Percentiles rank a stretch among this genome's conserved stretches.
These are phyloP conservation scores for Troides aeacus DNA, from an alignment of 2,888 invertebrate genomes.

Conservation along the genomic window DNA sequence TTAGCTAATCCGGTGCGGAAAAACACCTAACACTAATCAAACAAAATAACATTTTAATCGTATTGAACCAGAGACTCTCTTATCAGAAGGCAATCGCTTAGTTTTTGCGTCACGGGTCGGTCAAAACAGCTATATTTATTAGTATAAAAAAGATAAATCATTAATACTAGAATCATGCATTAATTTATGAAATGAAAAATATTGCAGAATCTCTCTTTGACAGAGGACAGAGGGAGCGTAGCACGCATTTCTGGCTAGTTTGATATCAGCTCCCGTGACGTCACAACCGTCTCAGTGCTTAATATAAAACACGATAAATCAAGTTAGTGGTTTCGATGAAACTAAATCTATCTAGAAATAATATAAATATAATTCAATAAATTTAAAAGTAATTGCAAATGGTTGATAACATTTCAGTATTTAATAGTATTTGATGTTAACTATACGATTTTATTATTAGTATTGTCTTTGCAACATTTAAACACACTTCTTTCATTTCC, in stretches of 20 bases:
- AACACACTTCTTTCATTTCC: constrained; percentile 1
- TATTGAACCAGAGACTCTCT: too few species aligned
- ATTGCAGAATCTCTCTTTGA: constrained; percentile 66
- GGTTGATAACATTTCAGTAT: neutral
- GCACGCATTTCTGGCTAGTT: constrained; percentile 77
- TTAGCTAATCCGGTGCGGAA: too few species aligned
- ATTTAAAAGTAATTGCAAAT: neutral
- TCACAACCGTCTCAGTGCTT: constrained; percentile 60
- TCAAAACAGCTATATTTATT: too few species aligned
- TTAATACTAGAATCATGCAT: too few species aligned
- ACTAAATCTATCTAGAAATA: constrained; percentile 32
- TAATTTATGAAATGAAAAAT: constrained; percentile 33
- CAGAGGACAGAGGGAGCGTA: constrained; percentile 69
- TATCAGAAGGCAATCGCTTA: too few species aligned
- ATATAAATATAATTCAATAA: constrained; percentile 9
- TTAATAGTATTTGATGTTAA: neutral
- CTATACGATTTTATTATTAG: neutral
- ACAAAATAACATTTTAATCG: too few species aligned
- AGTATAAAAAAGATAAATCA: too few species aligned
- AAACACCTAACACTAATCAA: too few species aligned
- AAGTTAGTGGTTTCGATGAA: constrained; percentile 35
- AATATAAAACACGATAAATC: constrained; percentile 50
- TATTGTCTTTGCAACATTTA: constrained; percentile 11
- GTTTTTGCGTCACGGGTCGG: too few species aligned
- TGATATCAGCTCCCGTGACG: constrained; percentile 74